Evolutionary conservation across 2,113 vertebrate species (phyloP).

Genomic region (Nannospalax galili): DNA sequence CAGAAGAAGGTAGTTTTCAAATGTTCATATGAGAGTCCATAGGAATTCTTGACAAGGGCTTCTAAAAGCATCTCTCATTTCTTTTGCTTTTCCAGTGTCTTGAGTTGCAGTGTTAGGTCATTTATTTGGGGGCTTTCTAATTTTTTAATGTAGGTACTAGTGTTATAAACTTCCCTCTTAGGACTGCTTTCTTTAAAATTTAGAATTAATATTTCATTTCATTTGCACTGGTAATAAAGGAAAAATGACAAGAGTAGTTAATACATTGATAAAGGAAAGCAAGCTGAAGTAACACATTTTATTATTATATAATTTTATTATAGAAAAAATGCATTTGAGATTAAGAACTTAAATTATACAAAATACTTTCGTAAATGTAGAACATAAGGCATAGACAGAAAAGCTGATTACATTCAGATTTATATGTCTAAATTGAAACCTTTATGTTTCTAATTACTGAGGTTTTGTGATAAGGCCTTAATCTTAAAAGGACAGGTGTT

Average conservation of each 20-base stretch:
- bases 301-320: constrained; percentile 55
- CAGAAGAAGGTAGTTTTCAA: too few relatives aligned
- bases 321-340: constrained; percentile 52
- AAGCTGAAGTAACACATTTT: constrained; percentile 54
- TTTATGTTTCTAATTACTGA: constrained; percentile 27
- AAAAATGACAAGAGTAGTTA: constrained; percentile 38
- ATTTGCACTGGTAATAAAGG: constrained; percentile 49
- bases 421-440: constrained; percentile 39
- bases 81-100: too few relatives aligned
- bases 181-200: too few relatives aligned
- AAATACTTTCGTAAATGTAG: constrained; percentile 38
- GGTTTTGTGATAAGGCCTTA: not conserved
- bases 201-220: constrained; percentile 64
- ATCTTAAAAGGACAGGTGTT: not conserved
- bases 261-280: constrained; percentile 47
- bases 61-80: too few relatives aligned
- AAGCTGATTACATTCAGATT: constrained; percentile 24
- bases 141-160: too few relatives aligned
- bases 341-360: constrained; percentile 67
- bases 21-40: too few relatives aligned
- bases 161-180: too few relatives aligned
- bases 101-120: too few relatives aligned
- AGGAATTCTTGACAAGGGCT: too few relatives aligned
- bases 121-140: too few relatives aligned
- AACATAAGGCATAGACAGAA: constrained; percentile 32